phyloP scores from a whole-genome alignment of 2,797 vertebrate species.

The Buceros bicornis region DNA sequence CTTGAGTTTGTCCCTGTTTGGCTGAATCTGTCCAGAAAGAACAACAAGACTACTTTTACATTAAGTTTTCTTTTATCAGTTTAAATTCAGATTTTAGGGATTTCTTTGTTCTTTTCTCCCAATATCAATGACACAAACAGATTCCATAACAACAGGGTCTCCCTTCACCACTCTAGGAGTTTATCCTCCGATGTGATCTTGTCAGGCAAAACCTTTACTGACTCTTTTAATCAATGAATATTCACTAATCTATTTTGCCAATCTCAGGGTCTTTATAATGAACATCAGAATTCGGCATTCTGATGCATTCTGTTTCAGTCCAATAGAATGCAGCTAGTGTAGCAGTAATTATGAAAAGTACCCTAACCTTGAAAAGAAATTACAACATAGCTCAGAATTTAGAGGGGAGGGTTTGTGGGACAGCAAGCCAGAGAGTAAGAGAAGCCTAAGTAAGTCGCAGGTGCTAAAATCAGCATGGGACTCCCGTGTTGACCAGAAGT shows the following conservation, averaged over 20 bases:
- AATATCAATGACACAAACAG: background rate
- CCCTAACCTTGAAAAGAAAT: background rate
- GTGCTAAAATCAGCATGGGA: background rate
- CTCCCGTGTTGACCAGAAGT: background rate
- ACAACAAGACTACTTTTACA: rapidly evolving
- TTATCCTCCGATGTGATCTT: background rate
- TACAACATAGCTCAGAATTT: background rate
- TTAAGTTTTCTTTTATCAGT: background rate
- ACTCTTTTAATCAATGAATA: background rate
- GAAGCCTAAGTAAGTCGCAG: background rate
- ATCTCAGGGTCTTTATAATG: background rate
- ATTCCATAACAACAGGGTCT: background rate
- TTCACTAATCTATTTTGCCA: background rate
- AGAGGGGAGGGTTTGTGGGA: background rate
- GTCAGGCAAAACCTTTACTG: background rate
- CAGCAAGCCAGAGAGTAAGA: background rate
- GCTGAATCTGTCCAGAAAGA: background rate
- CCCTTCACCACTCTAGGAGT: background rate
- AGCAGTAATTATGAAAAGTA: background rate
- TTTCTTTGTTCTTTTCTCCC: background rate
- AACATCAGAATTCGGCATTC: background rate
- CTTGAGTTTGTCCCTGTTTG: background rate
- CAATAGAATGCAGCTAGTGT: background rate
- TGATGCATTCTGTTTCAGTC: background rate
- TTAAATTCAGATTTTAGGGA: background rate